Evolutionary conservation across 2,888 invertebrate species (phyloP).

Genomic region (Nomada hirtipes): DNA sequence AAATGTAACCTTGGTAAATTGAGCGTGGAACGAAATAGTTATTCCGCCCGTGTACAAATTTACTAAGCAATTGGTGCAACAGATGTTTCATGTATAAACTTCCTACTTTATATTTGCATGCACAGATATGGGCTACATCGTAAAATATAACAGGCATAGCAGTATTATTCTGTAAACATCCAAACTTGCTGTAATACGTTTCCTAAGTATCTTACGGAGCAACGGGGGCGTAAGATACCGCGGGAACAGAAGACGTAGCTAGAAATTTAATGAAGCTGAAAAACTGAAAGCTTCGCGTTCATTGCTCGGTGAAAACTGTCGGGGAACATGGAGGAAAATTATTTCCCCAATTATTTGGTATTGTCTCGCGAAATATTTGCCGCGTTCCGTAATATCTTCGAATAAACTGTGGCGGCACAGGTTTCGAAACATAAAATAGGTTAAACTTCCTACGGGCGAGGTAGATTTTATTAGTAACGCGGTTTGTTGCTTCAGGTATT

Average conservation of each 20-base stretch:
- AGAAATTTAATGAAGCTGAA: slow-evolving; percentile 7
- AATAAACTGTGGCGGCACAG: slow-evolving; percentile 10
- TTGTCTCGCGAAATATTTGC: slow-evolving; percentile 14
- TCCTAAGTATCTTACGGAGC: background rate
- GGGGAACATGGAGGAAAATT: slow-evolving; percentile 6
- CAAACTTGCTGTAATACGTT: background rate
- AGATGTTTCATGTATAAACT: slow-evolving; percentile 29
- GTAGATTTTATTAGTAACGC: slow-evolving; percentile 26
- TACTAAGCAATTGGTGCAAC: slow-evolving; percentile 23
- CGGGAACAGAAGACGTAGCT: background rate
- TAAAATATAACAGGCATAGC: background rate
- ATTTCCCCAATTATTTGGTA: slow-evolving; percentile 25
- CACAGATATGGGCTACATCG: background rate
- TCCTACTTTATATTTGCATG: background rate
- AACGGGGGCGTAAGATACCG: background rate
- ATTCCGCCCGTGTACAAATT: slow-evolving; percentile 19
- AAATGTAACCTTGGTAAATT: slow-evolving; percentile 29
- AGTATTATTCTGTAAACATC: background rate
- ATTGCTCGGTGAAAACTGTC: background rate
- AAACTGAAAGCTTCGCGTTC: background rate
- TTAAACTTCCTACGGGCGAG: slow-evolving; percentile 12
- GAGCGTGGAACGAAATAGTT: slow-evolving; percentile 15
- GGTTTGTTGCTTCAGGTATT: slow-evolving; percentile 12
- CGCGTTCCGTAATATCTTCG: background rate
- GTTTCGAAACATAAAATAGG: slow-evolving; percentile 21